Evolutionary conservation across 2,888 invertebrate genomes (phyloP).

Genomic region (Druceiella hillmani): DNA sequence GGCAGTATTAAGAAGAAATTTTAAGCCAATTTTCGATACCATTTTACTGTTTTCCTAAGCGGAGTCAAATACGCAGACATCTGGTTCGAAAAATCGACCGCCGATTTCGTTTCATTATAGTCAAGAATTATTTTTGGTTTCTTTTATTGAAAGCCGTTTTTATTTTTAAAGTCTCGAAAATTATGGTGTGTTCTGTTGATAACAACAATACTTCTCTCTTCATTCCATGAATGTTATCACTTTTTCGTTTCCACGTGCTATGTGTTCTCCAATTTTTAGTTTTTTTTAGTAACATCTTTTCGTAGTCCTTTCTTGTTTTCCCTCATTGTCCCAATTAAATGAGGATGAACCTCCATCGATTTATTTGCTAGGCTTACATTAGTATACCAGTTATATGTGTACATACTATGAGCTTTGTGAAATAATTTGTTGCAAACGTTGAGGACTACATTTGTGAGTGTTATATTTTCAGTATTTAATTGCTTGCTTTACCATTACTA

Average conservation of each 20-base stretch:
- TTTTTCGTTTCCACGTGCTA: constrained; percentile 26
- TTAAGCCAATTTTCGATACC: too few species aligned
- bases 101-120: constrained; percentile 29
- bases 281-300: constrained; percentile 27
- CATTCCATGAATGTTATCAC: constrained; percentile 26
- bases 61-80: constrained; percentile 28
- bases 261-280: constrained; percentile 25
- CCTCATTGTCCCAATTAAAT: constrained; percentile 29
- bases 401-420: constrained; percentile 25
- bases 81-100: constrained; percentile 30
- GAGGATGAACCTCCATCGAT: constrained; percentile 27
- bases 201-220: constrained; percentile 26
- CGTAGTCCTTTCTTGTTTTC: constrained; percentile 29
- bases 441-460: too few species aligned
- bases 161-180: constrained; percentile 17
- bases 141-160: constrained; percentile 15
- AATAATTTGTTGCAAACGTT: too few species aligned
- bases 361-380: constrained; percentile 28
- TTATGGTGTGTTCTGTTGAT: constrained; percentile 29
- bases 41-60: too few species aligned
- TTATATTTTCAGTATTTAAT: too few species aligned
- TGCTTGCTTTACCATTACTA: too few species aligned
- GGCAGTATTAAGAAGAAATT: too few species aligned
- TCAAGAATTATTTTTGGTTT: constrained; percentile 26
- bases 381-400: constrained; percentile 30